phyloP scores from a whole-genome alignment of 2,113 vertebrate species.

The Bos taurus region DNA sequence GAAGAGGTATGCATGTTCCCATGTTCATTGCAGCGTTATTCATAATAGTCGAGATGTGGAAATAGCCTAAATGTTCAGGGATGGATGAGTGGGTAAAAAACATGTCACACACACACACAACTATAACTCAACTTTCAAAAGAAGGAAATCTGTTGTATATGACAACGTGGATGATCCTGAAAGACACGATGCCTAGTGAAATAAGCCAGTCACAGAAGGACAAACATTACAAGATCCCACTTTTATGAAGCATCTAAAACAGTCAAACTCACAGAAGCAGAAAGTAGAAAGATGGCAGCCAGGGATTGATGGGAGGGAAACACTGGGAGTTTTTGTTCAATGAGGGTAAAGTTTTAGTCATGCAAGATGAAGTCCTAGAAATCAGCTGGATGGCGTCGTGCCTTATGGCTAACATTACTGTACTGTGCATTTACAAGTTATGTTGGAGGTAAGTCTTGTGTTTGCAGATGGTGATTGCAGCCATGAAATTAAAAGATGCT shows the following conservation, averaged over 20 bases:
- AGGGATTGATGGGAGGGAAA: not conserved
- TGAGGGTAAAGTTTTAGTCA: not conserved
- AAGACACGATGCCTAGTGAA: not conserved
- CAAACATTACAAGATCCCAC: not conserved
- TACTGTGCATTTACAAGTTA: too few relatives aligned
- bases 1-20: not conserved
- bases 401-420: not conserved
- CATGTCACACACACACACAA: not conserved
- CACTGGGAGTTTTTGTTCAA: not conserved
- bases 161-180: not conserved
- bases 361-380: not conserved
- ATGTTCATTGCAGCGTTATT: not conserved
- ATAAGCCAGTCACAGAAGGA: not conserved
- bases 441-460: not conserved
- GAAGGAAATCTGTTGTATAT: not conserved
- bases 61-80: not conserved
- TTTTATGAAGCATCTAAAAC: not conserved
- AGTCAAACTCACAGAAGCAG: not conserved
- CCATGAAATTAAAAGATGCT: not conserved
- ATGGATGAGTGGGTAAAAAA: not conserved
- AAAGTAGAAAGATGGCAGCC: not conserved
- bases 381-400: not conserved
- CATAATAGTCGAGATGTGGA: not conserved
- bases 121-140: not conserved
- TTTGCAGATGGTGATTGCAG: not conserved